Evolutionary conservation across 2,888 invertebrate species (phyloP).

Genomic region (Eilema depressum): DNA sequence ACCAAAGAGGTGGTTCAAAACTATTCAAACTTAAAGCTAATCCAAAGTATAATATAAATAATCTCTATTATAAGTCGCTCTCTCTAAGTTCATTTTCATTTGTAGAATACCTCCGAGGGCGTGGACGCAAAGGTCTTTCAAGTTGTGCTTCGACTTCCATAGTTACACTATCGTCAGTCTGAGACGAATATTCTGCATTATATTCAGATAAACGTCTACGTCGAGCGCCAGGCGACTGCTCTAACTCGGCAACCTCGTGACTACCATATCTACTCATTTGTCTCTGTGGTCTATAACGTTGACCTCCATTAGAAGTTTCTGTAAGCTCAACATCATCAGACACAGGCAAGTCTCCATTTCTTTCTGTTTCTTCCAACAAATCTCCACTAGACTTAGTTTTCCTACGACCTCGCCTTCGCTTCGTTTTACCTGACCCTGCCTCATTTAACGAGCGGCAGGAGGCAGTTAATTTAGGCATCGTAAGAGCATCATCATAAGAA

Average conservation of each 20-base stretch:
- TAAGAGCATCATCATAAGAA: slow-evolving; percentile 92
- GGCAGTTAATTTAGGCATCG: slow-evolving; percentile 90
- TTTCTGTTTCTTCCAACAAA: slow-evolving; percentile 80
- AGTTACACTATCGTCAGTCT: slow-evolving; percentile 59
- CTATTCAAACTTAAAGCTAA: not conserved
- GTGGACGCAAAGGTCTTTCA: slow-evolving; percentile 67
- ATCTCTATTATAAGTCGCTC: slow-evolving; percentile 73
- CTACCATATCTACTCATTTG: slow-evolving; percentile 74
- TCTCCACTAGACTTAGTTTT: slow-evolving; percentile 85
- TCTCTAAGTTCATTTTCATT: slow-evolving; percentile 80
- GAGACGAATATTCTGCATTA: slow-evolving; percentile 49
- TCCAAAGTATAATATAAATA: slow-evolving; percentile 21
- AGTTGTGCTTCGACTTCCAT: slow-evolving; percentile 74
- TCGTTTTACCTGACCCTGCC: slow-evolving; percentile 76
- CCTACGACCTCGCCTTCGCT: slow-evolving; percentile 76
- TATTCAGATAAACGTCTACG: slow-evolving; percentile 78
- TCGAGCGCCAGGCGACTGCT: slow-evolving; percentile 79
- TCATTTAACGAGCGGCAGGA: slow-evolving; percentile 87
- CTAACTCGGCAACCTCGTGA: slow-evolving; percentile 80
- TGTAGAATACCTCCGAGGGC: slow-evolving; percentile 71
- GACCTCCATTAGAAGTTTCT: slow-evolving; percentile 62
- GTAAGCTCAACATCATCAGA: slow-evolving; percentile 70
- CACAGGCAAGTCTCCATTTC: slow-evolving; percentile 73
- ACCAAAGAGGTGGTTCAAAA: slow-evolving; percentile 16
- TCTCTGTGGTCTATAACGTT: slow-evolving; percentile 62